A percentile compares a stretch with the other conserved stretches of the same genome.
These are phyloP conservation scores for Lepus europaeus DNA, from an alignment of 2,113 vertebrate genomes.

Conservation along the genomic window DNA sequence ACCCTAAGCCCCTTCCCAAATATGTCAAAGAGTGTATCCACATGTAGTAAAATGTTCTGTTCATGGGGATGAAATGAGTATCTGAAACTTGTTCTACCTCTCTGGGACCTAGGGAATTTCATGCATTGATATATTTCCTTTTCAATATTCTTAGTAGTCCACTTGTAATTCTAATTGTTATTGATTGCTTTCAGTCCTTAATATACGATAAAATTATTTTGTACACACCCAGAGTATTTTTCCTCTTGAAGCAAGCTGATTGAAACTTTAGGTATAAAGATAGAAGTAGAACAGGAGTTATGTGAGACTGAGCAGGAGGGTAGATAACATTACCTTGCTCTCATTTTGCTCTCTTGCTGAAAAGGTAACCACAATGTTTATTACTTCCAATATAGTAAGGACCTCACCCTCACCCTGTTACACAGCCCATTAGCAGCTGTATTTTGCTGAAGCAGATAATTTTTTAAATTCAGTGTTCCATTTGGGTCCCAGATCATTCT, in stretches of 20 bases:
- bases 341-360: not conserved
- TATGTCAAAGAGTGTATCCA: not conserved
- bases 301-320: not conserved
- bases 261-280: not conserved
- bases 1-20: not conserved
- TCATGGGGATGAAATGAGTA: not conserved
- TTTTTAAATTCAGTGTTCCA: not conserved
- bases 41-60: not conserved
- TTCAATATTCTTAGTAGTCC: not conserved
- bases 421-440: not conserved
- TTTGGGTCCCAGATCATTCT: not conserved
- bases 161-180: not conserved
- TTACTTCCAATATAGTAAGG: not conserved
- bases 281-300: not conserved
- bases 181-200: not conserved
- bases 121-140: not conserved
- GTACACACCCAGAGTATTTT: not conserved
- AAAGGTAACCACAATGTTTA: not conserved
- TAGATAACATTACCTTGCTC: not conserved
- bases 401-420: not conserved
- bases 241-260: not conserved
- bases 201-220: not conserved
- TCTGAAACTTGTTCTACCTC: not conserved
- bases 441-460: not conserved
- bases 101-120: not conserved